Evolutionary conservation across 2,888 invertebrate genomes (phyloP).

Genomic region (Cephus runcator): DNA sequence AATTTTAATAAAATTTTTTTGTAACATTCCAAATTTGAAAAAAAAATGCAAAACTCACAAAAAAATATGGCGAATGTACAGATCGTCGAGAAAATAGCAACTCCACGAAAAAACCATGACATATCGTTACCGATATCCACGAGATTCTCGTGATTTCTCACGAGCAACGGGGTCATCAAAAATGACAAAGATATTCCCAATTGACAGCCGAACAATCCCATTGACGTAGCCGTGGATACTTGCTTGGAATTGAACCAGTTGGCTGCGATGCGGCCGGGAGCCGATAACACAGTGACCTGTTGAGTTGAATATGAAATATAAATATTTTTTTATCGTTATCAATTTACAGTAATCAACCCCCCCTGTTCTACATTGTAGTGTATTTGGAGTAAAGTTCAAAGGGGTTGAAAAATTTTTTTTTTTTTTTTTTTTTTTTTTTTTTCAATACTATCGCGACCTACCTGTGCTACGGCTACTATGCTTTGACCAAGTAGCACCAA

Average conservation of each 20-base stretch:
- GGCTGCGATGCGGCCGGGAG: constrained; percentile 75
- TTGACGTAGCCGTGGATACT: constrained; percentile 74
- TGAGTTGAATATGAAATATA: constrained; percentile 47
- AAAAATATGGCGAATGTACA: constrained; percentile 69
- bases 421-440: background rate
- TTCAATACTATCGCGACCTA: background rate
- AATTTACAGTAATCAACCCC: background rate
- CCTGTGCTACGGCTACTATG: background rate
- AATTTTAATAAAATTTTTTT: background rate
- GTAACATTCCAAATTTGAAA: background rate
- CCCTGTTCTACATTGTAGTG: background rate
- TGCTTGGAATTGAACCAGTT: constrained; percentile 75
- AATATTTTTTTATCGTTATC: background rate
- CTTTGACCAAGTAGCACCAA: constrained; percentile 26
- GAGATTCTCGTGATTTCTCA: constrained; percentile 58
- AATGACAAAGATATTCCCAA: constrained; percentile 76
- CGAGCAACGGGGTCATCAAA: constrained; percentile 71
- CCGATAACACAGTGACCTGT: constrained; percentile 73
- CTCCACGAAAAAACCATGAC: constrained; percentile 25
- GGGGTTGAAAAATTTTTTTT: background rate
- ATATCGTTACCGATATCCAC: constrained; percentile 63
- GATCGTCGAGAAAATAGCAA: constrained; percentile 65
- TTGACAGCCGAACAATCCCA: constrained; percentile 79
- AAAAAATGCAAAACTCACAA: constrained; percentile 39
- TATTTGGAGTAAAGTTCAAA: background rate